Evolutionary conservation across 2,113 vertebrate species (phyloP).

Genomic region (Eclectus roratus): DNA sequence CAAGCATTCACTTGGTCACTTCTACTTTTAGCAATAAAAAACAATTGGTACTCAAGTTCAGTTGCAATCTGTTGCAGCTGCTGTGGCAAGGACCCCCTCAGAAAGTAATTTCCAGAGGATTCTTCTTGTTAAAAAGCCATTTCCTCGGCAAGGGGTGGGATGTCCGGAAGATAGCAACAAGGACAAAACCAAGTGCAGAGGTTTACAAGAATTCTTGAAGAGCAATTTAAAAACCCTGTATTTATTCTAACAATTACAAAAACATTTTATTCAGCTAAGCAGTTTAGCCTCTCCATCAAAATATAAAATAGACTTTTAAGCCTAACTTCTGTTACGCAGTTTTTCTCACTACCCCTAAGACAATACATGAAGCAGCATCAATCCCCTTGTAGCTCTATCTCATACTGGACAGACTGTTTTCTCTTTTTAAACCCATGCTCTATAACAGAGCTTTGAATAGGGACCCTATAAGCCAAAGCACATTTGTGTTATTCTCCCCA

Average conservation of each 20-base stretch:
- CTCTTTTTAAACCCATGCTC: not conserved
- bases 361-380: not conserved
- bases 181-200: constrained; percentile 44
- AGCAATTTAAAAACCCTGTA: constrained; percentile 38
- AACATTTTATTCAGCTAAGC: constrained; percentile 42
- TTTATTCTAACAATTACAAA: constrained; percentile 64
- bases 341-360: constrained; percentile 21
- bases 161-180: constrained; percentile 59
- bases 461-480: not conserved
- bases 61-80: constrained; percentile 64
- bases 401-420: not conserved
- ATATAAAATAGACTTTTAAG: not conserved
- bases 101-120: constrained; percentile 64
- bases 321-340: not conserved
- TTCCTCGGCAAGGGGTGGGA: constrained; percentile 53
- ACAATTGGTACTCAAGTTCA: constrained; percentile 28
- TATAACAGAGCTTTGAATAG: not conserved
- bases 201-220: constrained; percentile 62
- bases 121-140: constrained; percentile 73
- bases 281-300: constrained; percentile 26
- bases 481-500: not conserved
- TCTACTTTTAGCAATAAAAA: constrained; percentile 53
- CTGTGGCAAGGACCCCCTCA: constrained; percentile 50
- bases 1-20: constrained; percentile 44
- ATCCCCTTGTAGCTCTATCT: not conserved